Conservation (phyloP, 1,140 invertebrate species). For the Drosophila orena region DNA sequence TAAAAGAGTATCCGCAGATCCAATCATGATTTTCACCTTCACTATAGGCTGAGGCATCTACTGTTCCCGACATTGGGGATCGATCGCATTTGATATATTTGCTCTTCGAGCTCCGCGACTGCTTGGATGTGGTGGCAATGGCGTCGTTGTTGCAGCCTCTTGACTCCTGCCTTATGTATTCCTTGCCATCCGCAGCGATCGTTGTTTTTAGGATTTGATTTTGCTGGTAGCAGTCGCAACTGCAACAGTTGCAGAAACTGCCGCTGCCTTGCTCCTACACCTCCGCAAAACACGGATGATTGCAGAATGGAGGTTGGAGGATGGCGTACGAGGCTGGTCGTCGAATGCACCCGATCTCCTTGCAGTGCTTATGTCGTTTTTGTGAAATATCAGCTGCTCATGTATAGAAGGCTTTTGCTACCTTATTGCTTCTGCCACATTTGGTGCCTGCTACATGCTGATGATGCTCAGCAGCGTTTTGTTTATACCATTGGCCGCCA, state of each 20-base stretch:
- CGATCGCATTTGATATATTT: slow-evolving; percentile 84
- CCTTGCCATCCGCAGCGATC: slow-evolving; percentile 69
- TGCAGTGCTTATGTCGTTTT: slow-evolving; percentile 81
- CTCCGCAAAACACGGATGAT: slow-evolving; percentile 47
- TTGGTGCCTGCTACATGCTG: slow-evolving; percentile 46
- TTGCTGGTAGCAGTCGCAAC: slow-evolving; percentile 40
- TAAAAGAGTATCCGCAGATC: slow-evolving; percentile 8
- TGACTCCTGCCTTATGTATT: background rate
- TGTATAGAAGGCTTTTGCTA: slow-evolving; percentile 77
- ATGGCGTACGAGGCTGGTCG: slow-evolving; percentile 36
- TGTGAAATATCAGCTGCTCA: slow-evolving; percentile 84
- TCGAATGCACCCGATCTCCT: slow-evolving; percentile 35
- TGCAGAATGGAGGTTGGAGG: background rate
- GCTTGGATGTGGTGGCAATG: slow-evolving; percentile 59
- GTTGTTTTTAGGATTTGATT: slow-evolving; percentile 40
- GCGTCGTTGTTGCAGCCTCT: slow-evolving; percentile 48
- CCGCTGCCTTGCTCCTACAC: slow-evolving; percentile 57
- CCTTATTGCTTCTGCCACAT: slow-evolving; percentile 74
- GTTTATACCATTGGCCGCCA: slow-evolving; percentile 75
- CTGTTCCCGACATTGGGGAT: slow-evolving; percentile 80
- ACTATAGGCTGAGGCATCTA: slow-evolving; percentile 32
- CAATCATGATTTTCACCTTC: background rate
- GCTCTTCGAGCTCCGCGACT: slow-evolving; percentile 67
- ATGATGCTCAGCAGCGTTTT: slow-evolving; percentile 62
- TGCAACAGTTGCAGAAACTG: slow-evolving; percentile 51